Percentiles rank a stretch among this genome's conserved stretches.
Conservation (phyloP, 2,797 vertebrate genomes). For the Eremophila alpestris region DNA sequence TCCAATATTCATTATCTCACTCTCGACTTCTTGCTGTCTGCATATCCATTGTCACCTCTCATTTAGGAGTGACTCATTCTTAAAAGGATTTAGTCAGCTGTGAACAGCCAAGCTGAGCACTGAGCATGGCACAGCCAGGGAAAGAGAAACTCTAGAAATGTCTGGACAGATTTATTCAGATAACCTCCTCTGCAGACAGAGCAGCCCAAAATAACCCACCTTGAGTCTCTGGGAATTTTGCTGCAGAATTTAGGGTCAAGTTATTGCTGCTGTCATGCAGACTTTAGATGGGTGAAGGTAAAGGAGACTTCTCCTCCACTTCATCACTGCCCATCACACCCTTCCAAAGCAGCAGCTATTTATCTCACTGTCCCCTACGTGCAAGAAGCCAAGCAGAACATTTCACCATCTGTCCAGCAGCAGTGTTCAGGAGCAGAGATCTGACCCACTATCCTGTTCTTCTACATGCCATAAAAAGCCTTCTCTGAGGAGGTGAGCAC, state of each 20-base stretch:
- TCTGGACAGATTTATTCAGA: constrained; percentile 35
- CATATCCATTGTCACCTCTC: constrained; percentile 51
- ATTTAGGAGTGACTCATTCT: constrained; percentile 51
- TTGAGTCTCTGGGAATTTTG: not conserved
- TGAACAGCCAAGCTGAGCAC: constrained; percentile 32
- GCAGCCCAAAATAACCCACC: not conserved
- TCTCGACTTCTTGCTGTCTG: constrained; percentile 30
- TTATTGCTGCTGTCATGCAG: not conserved
- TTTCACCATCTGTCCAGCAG: not conserved
- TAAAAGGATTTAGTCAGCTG: constrained; percentile 61
- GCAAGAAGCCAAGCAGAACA: not conserved
- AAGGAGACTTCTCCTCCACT: not conserved
- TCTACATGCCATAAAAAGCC: not conserved
- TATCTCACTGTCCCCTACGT: not conserved
- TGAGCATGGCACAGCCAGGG: not conserved
- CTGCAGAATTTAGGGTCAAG: not conserved
- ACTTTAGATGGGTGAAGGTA: not conserved
- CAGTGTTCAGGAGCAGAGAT: not conserved
- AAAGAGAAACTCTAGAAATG: constrained; percentile 15
- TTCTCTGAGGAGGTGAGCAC: not conserved
- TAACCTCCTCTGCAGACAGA: not conserved
- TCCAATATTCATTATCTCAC: constrained; percentile 44
- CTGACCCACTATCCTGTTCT: not conserved
- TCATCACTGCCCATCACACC: not conserved
- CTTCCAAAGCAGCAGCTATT: not conserved